A percentile compares a stretch with the other conserved stretches of the same genome.
Evolutionary conservation across 2,888 invertebrate species (phyloP).

Genomic region (Nephrotoma flavescens): DNA sequence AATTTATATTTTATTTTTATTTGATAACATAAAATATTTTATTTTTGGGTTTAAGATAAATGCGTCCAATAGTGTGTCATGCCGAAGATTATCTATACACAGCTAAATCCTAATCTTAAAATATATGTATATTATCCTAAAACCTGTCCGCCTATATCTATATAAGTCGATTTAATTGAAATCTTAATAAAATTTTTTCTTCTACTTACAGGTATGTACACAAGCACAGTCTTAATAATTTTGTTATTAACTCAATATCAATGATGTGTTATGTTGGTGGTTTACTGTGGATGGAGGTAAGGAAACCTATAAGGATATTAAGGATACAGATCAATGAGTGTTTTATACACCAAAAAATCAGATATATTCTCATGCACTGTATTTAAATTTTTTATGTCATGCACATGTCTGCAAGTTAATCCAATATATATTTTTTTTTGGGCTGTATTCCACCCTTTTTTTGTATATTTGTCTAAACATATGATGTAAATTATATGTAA

Average conservation of each 20-base stretch:
- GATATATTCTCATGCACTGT: not conserved
- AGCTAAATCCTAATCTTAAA: not conserved
- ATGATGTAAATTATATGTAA: not conserved
- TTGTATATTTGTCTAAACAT: not conserved
- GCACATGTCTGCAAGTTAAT: not conserved
- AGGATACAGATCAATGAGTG: not conserved
- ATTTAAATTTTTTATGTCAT: not conserved
- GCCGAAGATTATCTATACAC: not conserved
- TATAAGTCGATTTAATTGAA: not conserved
- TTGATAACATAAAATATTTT: not conserved
- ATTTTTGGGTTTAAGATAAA: not conserved
- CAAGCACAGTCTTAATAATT: not conserved
- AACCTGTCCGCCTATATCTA: not conserved
- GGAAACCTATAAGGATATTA: not conserved
- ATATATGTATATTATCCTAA: not conserved
- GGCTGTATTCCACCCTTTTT: not conserved
- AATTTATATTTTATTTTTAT: not conserved
- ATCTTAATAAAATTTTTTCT: not conserved
- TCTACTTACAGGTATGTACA: not conserved
- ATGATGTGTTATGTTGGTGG: not conserved
- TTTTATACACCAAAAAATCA: not conserved
- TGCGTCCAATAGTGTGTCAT: not conserved
- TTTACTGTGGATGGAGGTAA: not conserved
- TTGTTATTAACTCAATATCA: not conserved
- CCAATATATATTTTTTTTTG: not conserved